Evolutionary conservation across 1,140 invertebrate genomes (phyloP), one percentile per base, ranked within the genome.

Genomic region (Ganaspis sp.): DNA sequence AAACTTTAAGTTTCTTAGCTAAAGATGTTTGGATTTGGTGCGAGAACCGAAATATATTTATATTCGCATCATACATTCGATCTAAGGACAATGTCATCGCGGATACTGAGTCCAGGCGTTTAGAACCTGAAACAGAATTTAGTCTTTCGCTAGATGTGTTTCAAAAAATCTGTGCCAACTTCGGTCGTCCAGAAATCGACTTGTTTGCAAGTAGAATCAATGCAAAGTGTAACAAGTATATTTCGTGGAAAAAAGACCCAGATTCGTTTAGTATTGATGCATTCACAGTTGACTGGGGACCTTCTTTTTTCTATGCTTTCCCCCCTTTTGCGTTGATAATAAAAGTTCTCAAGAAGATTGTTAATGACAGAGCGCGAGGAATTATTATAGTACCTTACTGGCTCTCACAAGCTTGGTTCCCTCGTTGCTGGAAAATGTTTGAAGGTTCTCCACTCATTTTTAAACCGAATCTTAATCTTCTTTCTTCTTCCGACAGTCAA

Each of bases 21-120:
- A 26, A 34, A 29, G 8, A 69, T n/a, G 12, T 69, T 2, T 26
- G 58, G 58, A 1, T 1, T 12, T 69, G 29, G 21, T 69, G 58
- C 70, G 87, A 89, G 75, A 17, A 37, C 4, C 79, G 82, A 17
- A 80, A 84, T 9, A 72, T 89, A 9, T 87, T 74, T 72, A 5
- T 89, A 9, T 84, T 83, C 49, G 87, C 85, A 9, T 86, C 88
- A 1, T 89, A 88, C 42, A 82, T 90, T 4, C 83, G 82, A 34
- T 84, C 88, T 4, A 83, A 83, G 75, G 79, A 88, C 34, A 72
- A 72, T 26, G 15, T 53, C 21, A 21, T 15, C 19, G 71, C 71
- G 6, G 71, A 72, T 15, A 1, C 23, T 15, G 71, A 72, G 53
- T 72, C 71, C 3, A 4, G 71, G 19, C 19, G 45, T 12, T 53